Conservation (phyloP, 2,113 vertebrate genomes). For the Thamnophis sirtalis region DNA sequence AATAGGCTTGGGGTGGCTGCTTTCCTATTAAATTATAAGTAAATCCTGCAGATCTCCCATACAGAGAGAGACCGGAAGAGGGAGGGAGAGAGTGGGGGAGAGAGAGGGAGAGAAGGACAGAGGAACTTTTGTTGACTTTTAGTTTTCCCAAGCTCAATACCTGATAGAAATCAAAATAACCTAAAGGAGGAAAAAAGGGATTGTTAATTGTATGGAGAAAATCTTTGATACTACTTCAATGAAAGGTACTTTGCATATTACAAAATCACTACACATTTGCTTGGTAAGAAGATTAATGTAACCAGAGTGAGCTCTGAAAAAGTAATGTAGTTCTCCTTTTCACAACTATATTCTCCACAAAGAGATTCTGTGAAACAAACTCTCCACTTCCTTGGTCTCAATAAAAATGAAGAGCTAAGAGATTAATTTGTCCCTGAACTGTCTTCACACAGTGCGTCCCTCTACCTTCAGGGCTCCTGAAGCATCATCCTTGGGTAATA, state of each 20-base stretch:
- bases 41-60: not conserved
- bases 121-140: not conserved
- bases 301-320: not conserved
- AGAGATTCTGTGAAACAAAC: not conserved
- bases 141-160: not conserved
- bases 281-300: slow-evolving; percentile 28
- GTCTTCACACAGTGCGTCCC: not conserved
- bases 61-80: too few species aligned
- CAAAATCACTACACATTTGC: slow-evolving; percentile 7
- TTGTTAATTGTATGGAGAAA: not conserved
- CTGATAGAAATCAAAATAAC: not conserved
- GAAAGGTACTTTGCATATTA: slow-evolving; percentile 7
- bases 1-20: slow-evolving; percentile 2
- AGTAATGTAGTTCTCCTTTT: not conserved
- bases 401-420: not conserved
- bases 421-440: not conserved
- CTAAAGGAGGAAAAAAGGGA: not conserved
- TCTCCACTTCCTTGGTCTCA: not conserved
- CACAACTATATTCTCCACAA: not conserved
- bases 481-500: not conserved
- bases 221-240: not conserved
- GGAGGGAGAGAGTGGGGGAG: fast-evolving
- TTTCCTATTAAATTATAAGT: slow-evolving; percentile 9
- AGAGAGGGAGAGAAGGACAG: too few species aligned
- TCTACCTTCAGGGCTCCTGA: not conserved